Evolutionary conservation across 2,797 vertebrate genomes (phyloP).

Genomic region (Eidolon dupreanum): DNA sequence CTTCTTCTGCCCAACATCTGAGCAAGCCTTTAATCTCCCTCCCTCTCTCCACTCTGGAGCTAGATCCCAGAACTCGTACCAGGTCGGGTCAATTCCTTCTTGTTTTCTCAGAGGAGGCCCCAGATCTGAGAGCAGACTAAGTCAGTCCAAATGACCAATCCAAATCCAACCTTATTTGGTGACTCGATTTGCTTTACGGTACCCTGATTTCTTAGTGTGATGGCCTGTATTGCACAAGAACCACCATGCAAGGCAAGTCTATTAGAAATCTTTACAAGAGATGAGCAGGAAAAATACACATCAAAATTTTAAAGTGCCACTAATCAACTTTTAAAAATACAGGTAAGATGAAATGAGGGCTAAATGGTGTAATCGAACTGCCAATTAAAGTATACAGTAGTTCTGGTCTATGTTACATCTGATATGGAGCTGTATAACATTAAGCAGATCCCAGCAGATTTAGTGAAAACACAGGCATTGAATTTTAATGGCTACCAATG

Average conservation of each 20-base stretch:
- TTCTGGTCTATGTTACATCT: slow-evolving; percentile 52
- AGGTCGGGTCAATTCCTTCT: background rate
- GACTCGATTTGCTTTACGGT: background rate
- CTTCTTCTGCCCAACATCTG: background rate
- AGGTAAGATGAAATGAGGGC: slow-evolving; percentile 60
- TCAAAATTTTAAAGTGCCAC: slow-evolving; percentile 68
- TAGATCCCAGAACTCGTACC: background rate
- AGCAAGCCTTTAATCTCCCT: background rate
- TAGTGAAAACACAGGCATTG: slow-evolving; percentile 52
- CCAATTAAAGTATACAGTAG: slow-evolving; percentile 42
- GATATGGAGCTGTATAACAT: background rate
- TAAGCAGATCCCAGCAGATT: slow-evolving; percentile 40
- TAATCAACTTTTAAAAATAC: slow-evolving; percentile 52
- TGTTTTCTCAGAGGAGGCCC: background rate
- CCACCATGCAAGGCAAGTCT: background rate
- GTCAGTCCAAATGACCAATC: background rate
- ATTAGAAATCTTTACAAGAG: background rate
- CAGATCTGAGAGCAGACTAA: background rate
- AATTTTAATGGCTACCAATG: slow-evolving; percentile 38
- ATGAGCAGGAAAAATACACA: slow-evolving; percentile 14
- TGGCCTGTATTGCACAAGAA: background rate
- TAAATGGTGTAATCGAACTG: slow-evolving; percentile 60
- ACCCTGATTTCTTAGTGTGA: background rate
- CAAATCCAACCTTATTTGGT: background rate
- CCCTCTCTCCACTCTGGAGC: background rate